These are phyloP conservation scores for Cryptomyrus ogoouensis DNA, from an alignment of 2,113 vertebrate species.

Conservation along the genomic window DNA sequence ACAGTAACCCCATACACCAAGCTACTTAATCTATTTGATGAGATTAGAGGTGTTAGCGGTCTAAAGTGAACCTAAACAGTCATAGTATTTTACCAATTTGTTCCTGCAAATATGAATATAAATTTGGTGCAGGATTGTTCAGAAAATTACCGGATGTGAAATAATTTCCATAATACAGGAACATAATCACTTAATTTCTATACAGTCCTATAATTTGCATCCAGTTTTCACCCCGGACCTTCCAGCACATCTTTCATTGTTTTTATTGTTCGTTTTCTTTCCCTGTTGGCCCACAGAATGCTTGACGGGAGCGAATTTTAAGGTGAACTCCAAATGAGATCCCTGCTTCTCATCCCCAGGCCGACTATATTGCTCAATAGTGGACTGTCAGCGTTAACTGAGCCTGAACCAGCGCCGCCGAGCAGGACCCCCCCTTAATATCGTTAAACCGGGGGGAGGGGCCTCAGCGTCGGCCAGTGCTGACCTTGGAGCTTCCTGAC, in stretches of 20 bases:
- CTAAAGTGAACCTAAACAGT: not conserved
- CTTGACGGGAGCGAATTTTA: not conserved
- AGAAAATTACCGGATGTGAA: not conserved
- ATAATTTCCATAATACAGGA: not conserved
- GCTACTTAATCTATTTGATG: not conserved
- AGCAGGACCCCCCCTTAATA: not conserved
- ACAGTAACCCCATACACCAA: not conserved
- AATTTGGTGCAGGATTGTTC: not conserved
- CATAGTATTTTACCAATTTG: not conserved
- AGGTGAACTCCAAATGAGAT: not conserved
- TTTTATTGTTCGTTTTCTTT: not conserved
- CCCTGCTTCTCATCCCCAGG: not conserved
- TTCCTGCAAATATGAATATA: not conserved
- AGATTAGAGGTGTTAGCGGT: not conserved
- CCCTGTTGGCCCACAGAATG: not conserved
- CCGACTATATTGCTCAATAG: not conserved
- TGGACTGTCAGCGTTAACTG: not conserved
- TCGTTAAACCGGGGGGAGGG: not conserved
- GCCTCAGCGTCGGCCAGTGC: not conserved
- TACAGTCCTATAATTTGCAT: not conserved
- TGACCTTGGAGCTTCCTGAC: not conserved
- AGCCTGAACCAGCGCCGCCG: not conserved
- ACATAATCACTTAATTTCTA: not conserved
- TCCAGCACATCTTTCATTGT: not conserved
- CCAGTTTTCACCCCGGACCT: not conserved